Percentiles rank a stretch among this genome's conserved stretches.
Evolutionary conservation across 1,140 invertebrate genomes (phyloP).

Genomic region (Heterodera schachtii): DNA sequence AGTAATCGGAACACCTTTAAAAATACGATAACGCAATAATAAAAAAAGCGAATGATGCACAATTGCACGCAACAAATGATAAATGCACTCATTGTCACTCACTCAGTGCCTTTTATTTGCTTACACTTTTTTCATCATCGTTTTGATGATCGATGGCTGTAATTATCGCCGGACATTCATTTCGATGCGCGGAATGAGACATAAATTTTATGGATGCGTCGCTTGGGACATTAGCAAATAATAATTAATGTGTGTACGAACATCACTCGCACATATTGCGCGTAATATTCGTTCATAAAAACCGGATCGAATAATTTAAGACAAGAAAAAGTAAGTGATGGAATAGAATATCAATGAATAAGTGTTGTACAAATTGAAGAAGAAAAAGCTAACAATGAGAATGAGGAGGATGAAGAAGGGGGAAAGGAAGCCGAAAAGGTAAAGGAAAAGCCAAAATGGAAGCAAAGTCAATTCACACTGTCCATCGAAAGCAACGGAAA

Average conservation of each 20-base stretch:
- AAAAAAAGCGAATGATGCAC: background rate
- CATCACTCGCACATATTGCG: background rate
- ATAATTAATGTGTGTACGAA: background rate
- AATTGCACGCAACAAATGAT: background rate
- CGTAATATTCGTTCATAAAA: background rate
- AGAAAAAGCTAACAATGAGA: no score
- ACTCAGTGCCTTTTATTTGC: no score
- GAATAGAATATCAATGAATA: no score
- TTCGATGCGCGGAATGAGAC: background rate
- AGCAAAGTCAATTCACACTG: no score
- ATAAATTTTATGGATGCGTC: background rate
- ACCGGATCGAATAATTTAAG: background rate
- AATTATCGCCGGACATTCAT: conserved; percentile 1
- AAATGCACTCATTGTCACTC: background rate
- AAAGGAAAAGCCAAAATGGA: no score
- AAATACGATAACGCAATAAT: no score
- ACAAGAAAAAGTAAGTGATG: no score
- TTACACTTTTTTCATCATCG: no score
- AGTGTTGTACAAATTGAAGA: no score
- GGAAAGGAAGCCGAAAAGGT: no score
- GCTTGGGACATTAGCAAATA: background rate
- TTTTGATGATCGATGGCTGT: background rate
- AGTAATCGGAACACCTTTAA: background rate
- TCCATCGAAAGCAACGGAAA: no score
- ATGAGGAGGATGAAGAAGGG: no score